Percentiles rank a stretch among this genome's conserved stretches.
These are phyloP conservation scores for Drosophila formosana DNA, from an alignment of 2,888 invertebrate species.

Conservation along the genomic window DNA sequence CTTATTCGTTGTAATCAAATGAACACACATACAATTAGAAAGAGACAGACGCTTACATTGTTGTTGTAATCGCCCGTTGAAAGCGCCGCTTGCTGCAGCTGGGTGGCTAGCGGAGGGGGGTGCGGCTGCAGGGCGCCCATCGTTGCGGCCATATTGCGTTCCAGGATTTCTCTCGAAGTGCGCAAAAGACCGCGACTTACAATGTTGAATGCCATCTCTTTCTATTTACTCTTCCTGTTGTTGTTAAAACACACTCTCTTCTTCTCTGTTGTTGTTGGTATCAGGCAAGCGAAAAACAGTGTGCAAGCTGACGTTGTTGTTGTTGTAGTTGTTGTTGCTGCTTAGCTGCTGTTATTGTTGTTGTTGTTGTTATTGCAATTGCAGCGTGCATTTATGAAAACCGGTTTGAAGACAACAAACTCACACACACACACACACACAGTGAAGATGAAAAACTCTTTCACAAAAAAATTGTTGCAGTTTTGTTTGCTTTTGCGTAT, in stretches of 20 bases:
- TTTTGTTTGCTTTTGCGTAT: slow-evolving; percentile 54
- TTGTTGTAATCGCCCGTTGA: slow-evolving; percentile 53
- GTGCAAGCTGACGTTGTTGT: slow-evolving; percentile 54
- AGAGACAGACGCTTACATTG: slow-evolving; percentile 61
- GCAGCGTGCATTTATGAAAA: slow-evolving; percentile 67
- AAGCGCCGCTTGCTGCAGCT: slow-evolving; percentile 5
- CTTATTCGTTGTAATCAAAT: slow-evolving; percentile 49
- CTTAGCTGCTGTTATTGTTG: slow-evolving; percentile 37
- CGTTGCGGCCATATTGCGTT: slow-evolving; percentile 77
- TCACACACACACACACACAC: slow-evolving; percentile 19
- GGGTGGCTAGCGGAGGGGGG: slow-evolving; percentile 42
- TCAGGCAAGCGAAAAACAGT: slow-evolving; percentile 52
- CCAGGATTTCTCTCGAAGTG: slow-evolving; percentile 81
- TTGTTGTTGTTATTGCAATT: slow-evolving; percentile 36
- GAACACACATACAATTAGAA: slow-evolving; percentile 37
- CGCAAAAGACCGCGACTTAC: slow-evolving; percentile 79
- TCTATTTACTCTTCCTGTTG: slow-evolving; percentile 19
- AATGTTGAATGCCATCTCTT: slow-evolving; percentile 76
- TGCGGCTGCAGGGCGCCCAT: slow-evolving; percentile 60
- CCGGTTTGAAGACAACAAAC: slow-evolving; percentile 56
- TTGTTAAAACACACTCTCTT: slow-evolving; percentile 29
- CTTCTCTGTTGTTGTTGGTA: slow-evolving; percentile 21
- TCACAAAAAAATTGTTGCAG: slow-evolving; percentile 40
- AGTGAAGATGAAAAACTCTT: slow-evolving; percentile 19
- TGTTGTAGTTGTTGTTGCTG: slow-evolving; percentile 26